Conservation (phyloP, 2,888 invertebrate genomes). For the Sinelater perroti region DNA sequence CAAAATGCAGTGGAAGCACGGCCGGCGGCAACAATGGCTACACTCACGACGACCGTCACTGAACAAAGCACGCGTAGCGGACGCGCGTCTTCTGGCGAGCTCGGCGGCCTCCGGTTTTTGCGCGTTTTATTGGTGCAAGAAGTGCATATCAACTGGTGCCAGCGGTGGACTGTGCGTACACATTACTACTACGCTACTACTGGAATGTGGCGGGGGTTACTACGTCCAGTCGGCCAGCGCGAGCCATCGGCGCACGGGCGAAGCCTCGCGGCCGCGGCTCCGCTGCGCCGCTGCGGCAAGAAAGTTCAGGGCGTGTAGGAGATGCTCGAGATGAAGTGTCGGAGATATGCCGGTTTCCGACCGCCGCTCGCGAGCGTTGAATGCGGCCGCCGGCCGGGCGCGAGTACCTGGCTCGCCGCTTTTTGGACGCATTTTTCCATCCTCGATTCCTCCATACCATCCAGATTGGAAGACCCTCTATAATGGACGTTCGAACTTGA, state of each 20-base stretch:
- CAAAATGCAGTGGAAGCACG: background rate
- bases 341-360: constrained; percentile 16
- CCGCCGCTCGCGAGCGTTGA: no score
- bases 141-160: constrained; percentile 39
- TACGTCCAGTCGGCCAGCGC: constrained; percentile 52
- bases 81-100: constrained; percentile 4
- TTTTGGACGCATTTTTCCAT: no score
- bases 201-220: constrained; percentile 58
- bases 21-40: background rate
- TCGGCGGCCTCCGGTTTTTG: background rate
- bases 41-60: background rate
- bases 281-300: constrained; percentile 52
- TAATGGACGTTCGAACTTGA: no score
- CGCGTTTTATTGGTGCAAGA: constrained; percentile 23
- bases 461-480: no score
- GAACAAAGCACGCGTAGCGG: background rate
- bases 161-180: constrained; percentile 43
- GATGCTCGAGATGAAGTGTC: constrained; percentile 51
- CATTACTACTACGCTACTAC: constrained; percentile 54
- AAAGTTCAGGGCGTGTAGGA: constrained; percentile 59
- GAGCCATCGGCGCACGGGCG: constrained; percentile 37
- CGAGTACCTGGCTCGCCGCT: no score
- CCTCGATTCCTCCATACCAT: no score
- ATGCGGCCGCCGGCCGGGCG: no score
- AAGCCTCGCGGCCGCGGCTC: constrained; percentile 35